These are phyloP conservation scores for Galerucella calmariensis DNA, from an alignment of 2,888 invertebrate species.

Conservation along the genomic window DNA sequence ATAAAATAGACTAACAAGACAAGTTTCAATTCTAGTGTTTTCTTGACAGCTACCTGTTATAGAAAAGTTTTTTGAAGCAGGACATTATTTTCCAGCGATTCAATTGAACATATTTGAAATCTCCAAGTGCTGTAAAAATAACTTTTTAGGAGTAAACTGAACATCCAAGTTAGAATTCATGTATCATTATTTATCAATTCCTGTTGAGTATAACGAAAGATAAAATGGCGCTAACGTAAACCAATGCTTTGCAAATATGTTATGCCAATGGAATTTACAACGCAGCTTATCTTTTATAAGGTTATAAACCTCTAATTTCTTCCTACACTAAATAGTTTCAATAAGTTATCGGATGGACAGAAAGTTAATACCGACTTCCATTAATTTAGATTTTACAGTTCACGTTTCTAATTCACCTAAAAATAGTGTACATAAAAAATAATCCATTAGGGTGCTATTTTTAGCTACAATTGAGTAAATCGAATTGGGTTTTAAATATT, in stretches of 20 bases:
- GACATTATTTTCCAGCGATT: too few species aligned
- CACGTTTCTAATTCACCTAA: slow-evolving; percentile 23
- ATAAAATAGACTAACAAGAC: too few species aligned
- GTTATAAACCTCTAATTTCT: too few species aligned
- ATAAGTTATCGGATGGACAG: background rate
- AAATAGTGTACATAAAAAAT: slow-evolving; percentile 21
- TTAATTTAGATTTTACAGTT: slow-evolving; percentile 3
- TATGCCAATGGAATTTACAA: too few species aligned
- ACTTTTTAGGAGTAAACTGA: background rate
- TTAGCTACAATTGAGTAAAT: background rate
- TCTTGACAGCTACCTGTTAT: too few species aligned
- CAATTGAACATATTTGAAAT: too few species aligned
- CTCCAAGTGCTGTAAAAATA: too few species aligned
- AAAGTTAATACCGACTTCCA: slow-evolving; percentile 18
- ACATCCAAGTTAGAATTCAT: background rate
- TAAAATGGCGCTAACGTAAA: background rate
- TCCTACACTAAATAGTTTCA: background rate
- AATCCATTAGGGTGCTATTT: background rate
- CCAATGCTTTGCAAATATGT: background rate
- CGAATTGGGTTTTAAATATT: background rate
- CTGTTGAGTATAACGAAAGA: background rate
- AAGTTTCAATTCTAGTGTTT: too few species aligned
- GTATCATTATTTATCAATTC: background rate
- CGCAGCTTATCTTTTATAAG: too few species aligned
- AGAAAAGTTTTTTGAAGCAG: too few species aligned